Percentiles rank a stretch among this genome's conserved stretches.
Conservation (phyloP, 2,797 vertebrate species). For the Petrocephalus sullivani region DNA sequence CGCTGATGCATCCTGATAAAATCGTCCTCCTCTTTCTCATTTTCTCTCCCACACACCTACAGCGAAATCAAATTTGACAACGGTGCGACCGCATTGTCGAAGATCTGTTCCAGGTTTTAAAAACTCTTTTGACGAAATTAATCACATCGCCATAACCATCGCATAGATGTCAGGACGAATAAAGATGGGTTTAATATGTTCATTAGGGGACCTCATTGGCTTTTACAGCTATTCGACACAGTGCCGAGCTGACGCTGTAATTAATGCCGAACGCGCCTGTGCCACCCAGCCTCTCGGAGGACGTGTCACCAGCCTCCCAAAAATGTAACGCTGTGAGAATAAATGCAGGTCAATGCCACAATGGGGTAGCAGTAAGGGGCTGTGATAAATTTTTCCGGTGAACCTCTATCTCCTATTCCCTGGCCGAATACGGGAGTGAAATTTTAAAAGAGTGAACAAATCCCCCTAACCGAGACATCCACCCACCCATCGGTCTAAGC, state of each 20-base stretch:
- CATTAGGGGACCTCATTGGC: slow-evolving; percentile 38
- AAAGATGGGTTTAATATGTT: slow-evolving; percentile 27
- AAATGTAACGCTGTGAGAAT: background rate
- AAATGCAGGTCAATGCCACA: slow-evolving; percentile 11
- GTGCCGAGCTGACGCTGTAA: background rate
- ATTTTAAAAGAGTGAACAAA: slow-evolving; percentile 16
- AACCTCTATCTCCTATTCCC: background rate
- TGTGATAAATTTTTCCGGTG: slow-evolving; percentile 6
- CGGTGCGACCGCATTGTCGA: background rate
- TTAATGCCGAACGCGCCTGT: background rate
- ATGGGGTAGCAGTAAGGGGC: background rate
- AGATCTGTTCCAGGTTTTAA: background rate
- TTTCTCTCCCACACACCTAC: background rate
- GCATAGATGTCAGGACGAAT: slow-evolving; percentile 41
- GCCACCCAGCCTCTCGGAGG: background rate
- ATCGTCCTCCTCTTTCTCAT: background rate
- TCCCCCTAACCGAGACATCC: background rate
- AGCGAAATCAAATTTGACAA: background rate
- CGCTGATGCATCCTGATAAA: background rate
- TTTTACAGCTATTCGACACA: slow-evolving; percentile 15
- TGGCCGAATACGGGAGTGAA: background rate
- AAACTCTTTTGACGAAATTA: slow-evolving; percentile 22
- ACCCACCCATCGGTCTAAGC: background rate
- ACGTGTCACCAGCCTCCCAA: background rate
- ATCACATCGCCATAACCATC: slow-evolving; percentile 31